Conservation (phyloP, 2,888 invertebrate species). For the Ichneumoninae sp. region DNA sequence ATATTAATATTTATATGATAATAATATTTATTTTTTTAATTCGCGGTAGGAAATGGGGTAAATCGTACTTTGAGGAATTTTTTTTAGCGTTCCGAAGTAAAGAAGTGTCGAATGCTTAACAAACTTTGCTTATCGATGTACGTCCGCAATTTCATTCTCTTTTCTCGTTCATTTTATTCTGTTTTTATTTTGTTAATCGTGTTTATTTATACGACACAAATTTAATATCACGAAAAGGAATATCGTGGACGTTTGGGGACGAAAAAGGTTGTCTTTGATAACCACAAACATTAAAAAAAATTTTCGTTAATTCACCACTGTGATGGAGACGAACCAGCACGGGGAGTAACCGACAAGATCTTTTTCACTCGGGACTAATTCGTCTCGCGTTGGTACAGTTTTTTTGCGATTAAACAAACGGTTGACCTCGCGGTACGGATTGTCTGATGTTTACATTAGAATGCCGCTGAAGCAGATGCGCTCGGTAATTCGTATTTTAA, state of each 20-base stretch:
- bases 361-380: background rate
- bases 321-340: background rate
- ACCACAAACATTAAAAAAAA: background rate
- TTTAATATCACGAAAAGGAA: too few species aligned
- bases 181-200: background rate
- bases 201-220: too few species aligned
- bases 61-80: background rate
- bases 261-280: too few species aligned
- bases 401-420: background rate
- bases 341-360: background rate
- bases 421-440: too few species aligned
- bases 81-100: too few species aligned
- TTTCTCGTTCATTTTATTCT: background rate
- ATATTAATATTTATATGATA: too few species aligned
- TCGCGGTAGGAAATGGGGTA: background rate
- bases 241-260: too few species aligned
- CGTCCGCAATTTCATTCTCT: too few species aligned
- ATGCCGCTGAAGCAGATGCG: background rate
- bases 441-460: background rate
- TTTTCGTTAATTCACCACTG: constrained; percentile 15
- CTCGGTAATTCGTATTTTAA: background rate
- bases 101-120: too few species aligned
- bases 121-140: too few species aligned
- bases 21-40: too few species aligned
- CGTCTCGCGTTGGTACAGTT: background rate